phyloP scores from a whole-genome alignment of 2,888 invertebrate species.

The Drosophila kokeensis region DNA sequence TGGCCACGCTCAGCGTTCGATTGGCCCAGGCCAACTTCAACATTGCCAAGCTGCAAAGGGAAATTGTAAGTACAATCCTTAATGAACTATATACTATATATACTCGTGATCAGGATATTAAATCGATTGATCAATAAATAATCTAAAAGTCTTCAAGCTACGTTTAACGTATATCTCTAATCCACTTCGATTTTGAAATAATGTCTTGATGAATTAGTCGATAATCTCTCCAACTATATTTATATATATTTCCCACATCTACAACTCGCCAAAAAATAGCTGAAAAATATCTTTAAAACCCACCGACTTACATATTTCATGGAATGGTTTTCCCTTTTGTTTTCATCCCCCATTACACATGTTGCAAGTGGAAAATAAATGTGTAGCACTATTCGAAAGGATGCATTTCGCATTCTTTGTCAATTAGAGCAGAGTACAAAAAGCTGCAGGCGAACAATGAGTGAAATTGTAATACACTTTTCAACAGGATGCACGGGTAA shows the following conservation, averaged over 20 bases:
- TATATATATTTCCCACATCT: not conserved
- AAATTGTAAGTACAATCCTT: conserved; percentile 89
- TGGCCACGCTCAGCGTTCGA: conserved; percentile 93
- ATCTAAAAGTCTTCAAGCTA: not conserved
- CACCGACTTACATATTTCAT: not conserved
- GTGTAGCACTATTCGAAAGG: conserved; percentile 3
- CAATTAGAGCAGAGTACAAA: conserved; percentile 47
- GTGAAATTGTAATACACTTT: conserved; percentile 46
- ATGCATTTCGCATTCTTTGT: conserved; percentile 46
- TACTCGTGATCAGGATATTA: not conserved
- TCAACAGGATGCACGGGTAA: conserved; percentile 8
- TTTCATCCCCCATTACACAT: not conserved
- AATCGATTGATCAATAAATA: not conserved
- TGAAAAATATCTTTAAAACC: not conserved
- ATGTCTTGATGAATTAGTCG: not conserved
- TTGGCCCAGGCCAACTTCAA: conserved; percentile 94
- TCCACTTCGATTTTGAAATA: not conserved
- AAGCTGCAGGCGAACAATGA: conserved; percentile 26
- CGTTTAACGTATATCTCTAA: not conserved
- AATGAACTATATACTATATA: not conserved
- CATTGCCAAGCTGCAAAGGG: conserved; percentile 92
- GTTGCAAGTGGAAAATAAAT: conserved; percentile 6
- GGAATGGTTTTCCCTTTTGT: not conserved
- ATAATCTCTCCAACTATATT: not conserved
- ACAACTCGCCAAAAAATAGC: not conserved